phyloP scores from a whole-genome alignment of 2,797 vertebrate genomes.

The Sebastes oblongus region DNA sequence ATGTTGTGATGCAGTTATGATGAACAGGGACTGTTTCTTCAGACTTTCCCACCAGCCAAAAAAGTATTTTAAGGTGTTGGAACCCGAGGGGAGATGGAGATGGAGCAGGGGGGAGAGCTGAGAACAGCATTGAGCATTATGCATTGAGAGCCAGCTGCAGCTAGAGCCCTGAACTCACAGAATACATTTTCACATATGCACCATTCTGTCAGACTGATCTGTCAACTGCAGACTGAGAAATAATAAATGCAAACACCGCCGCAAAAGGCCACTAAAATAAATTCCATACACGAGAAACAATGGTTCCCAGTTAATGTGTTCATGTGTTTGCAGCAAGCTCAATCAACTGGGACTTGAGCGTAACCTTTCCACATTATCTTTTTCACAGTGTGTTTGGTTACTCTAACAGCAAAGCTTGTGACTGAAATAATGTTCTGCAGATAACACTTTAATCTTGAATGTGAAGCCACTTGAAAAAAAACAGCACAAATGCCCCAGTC shows the following conservation, averaged over 20 bases:
- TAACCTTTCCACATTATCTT: not conserved
- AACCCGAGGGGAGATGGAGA: not conserved
- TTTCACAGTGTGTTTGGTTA: not conserved
- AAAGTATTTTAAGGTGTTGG: constrained; percentile 39
- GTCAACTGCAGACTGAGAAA: constrained; percentile 11
- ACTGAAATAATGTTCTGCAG: constrained; percentile 1
- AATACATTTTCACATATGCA: constrained; percentile 4
- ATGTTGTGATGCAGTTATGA: not conserved
- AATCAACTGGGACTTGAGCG: not conserved
- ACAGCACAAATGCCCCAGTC: not conserved
- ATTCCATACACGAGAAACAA: not conserved
- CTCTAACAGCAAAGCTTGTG: not conserved
- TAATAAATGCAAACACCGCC: constrained; percentile 14
- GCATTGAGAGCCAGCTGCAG: not conserved
- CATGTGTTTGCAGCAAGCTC: not conserved
- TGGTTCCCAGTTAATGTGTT: not conserved
- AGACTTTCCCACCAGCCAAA: constrained; percentile 24
- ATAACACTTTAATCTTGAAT: not conserved
- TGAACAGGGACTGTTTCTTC: not conserved
- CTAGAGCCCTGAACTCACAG: not conserved
- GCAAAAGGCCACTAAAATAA: constrained; percentile 3
- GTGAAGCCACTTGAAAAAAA: not conserved
- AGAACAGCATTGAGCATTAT: not conserved
- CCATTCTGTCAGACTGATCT: constrained; percentile 3
- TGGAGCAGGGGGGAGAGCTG: not conserved